A percentile compares a stretch with the other conserved stretches of the same genome.
These are phyloP conservation scores for Clupea harengus DNA, from an alignment of 2,113 vertebrate species.

Conservation along the genomic window DNA sequence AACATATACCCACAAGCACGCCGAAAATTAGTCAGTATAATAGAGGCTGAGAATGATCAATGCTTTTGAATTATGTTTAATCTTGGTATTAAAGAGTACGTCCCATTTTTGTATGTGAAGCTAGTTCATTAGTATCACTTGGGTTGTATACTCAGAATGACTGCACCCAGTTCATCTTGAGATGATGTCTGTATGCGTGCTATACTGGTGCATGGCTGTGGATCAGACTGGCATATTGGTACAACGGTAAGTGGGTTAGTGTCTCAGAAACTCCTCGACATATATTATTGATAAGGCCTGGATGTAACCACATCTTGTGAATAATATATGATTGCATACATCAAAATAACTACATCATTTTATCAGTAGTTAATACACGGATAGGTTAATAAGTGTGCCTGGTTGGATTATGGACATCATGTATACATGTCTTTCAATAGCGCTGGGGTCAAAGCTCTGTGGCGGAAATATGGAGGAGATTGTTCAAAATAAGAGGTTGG, in stretches of 20 bases:
- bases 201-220: neutral
- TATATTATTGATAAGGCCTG: neutral
- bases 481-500: neutral
- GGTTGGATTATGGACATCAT: neutral
- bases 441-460: neutral
- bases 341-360: neutral
- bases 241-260: neutral
- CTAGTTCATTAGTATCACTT: neutral
- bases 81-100: neutral
- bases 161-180: no score
- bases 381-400: neutral
- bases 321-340: neutral
- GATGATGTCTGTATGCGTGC: neutral
- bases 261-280: neutral
- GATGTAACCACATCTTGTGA: neutral
- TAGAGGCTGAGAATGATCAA: neutral
- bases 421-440: neutral
- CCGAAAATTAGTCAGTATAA: neutral
- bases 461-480: neutral
- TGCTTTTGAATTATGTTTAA: neutral
- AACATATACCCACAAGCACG: neutral
- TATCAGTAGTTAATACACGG: neutral
- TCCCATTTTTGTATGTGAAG: neutral
- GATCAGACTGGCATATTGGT: neutral
- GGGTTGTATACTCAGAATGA: no score